Conservation (phyloP, 2,113 vertebrate species). For the Trogon melanurus region DNA sequence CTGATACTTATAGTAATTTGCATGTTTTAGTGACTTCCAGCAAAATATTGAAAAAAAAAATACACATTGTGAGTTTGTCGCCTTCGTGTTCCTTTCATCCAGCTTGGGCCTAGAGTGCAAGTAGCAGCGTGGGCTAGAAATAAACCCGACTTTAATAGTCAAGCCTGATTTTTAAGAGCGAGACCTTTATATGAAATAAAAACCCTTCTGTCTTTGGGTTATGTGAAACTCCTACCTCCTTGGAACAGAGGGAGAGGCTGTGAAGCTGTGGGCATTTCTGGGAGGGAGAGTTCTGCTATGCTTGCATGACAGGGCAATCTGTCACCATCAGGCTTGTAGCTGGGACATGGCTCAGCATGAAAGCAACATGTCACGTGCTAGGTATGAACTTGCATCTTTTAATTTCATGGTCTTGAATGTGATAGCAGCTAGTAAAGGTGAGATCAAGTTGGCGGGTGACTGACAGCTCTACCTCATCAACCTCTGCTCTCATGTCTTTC, state of each 20-base stretch:
- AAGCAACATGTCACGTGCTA: accelerated
- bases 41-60: neutral
- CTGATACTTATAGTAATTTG: neutral
- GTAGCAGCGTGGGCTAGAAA: neutral
- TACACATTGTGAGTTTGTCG: neutral
- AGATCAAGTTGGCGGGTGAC: neutral
- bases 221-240: neutral
- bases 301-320: neutral
- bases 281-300: neutral
- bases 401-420: neutral
- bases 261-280: neutral
- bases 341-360: neutral
- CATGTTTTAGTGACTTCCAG: neutral
- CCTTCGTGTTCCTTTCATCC: neutral
- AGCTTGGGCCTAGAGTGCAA: neutral
- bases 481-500: neutral
- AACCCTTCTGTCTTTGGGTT: neutral
- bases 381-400: neutral
- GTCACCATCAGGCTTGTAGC: neutral
- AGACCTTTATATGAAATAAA: neutral
- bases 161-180: neutral
- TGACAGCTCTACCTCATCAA: neutral
- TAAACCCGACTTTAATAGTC: neutral
- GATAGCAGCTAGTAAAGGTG: neutral
- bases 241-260: neutral